A percentile compares a stretch with the other conserved stretches of the same genome.
Evolutionary conservation across 2,797 vertebrate species (phyloP).

Genomic region (Coregonus sp.): DNA sequence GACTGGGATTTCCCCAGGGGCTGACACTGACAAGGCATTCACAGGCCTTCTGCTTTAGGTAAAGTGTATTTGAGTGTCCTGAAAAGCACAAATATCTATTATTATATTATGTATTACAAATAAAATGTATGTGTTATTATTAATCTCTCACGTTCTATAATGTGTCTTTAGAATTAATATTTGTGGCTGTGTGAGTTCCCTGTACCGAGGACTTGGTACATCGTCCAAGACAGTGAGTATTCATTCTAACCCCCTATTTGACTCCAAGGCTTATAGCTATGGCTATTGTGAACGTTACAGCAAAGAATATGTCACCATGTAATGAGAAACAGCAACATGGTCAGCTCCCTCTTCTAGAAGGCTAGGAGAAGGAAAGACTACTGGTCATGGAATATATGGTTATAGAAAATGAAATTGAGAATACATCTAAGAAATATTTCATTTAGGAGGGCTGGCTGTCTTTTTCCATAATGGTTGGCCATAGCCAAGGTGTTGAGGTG

Average conservation of each 20-base stretch:
- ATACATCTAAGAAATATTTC: too few relatives aligned
- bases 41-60: too few relatives aligned
- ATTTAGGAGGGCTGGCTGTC: neutral
- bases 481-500: neutral
- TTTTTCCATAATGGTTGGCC: constrained; percentile 31
- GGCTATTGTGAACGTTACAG: constrained; percentile 38
- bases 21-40: too few relatives aligned
- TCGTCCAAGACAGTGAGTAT: too few relatives aligned
- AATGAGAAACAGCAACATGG: constrained; percentile 26
- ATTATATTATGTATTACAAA: too few relatives aligned
- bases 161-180: neutral
- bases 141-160: too few relatives aligned
- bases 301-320: constrained; percentile 32
- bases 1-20: too few relatives aligned
- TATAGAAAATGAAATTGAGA: too few relatives aligned
- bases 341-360: constrained; percentile 15
- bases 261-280: constrained; percentile 38
- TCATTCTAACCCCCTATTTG: neutral
- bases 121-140: too few relatives aligned
- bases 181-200: neutral
- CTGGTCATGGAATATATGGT: constrained; percentile 37
- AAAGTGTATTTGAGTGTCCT: too few relatives aligned
- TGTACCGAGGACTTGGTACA: too few relatives aligned
- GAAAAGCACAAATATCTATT: too few relatives aligned
- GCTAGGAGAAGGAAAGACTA: constrained; percentile 24